Percentiles rank a stretch among this genome's conserved stretches.
Evolutionary conservation across 2,113 vertebrate genomes (phyloP).

Genomic region (Caretta caretta): DNA sequence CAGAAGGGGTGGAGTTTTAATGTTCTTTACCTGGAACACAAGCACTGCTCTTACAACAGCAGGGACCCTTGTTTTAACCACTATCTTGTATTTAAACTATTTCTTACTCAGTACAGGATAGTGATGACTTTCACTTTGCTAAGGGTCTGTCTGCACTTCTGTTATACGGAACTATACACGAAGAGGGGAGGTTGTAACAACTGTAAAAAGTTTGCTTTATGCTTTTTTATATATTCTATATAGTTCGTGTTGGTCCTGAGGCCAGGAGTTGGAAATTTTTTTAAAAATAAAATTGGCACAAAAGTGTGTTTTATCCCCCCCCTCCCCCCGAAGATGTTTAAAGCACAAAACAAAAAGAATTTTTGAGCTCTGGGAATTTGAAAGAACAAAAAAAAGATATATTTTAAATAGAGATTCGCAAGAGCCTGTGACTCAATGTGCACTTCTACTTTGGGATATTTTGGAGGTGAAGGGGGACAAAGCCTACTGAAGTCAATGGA

Average conservation of each 20-base stretch:
- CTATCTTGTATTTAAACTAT: background rate
- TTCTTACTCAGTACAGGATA: background rate
- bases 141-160: slow-evolving; percentile 1
- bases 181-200: background rate
- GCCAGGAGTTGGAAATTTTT: background rate
- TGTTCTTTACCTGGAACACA: background rate
- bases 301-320: background rate
- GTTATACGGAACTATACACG: background rate
- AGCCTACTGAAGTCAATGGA: background rate
- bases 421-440: background rate
- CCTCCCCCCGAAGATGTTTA: background rate
- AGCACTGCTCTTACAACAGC: background rate
- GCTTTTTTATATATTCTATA: background rate
- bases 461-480: background rate
- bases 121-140: background rate
- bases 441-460: background rate
- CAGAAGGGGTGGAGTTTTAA: background rate
- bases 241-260: background rate
- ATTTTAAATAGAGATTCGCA: background rate
- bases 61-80: background rate
- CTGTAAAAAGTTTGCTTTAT: background rate
- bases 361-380: background rate
- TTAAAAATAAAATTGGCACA: background rate
- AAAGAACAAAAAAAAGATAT: accelerated
- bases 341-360: background rate